phyloP scores from a whole-genome alignment of 2,113 vertebrate species.

The Hydropotes inermis region DNA sequence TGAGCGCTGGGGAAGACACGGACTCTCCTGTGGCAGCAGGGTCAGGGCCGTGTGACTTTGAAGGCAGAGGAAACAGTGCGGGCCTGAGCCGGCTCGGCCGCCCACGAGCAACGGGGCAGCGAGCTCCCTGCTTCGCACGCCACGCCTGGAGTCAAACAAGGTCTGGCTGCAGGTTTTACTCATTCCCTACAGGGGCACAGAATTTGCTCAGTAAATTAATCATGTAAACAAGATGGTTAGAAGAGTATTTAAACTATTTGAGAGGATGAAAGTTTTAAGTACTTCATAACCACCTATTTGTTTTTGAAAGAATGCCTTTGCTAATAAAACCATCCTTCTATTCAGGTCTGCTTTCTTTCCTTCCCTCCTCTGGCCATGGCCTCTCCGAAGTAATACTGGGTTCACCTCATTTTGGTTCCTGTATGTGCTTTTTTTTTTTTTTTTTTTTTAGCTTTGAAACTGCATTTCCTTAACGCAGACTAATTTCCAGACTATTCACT shows the following conservation, averaged over 20 bases:
- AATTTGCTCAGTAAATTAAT: neutral
- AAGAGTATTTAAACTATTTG: neutral
- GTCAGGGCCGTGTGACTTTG: neutral
- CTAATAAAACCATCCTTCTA: neutral
- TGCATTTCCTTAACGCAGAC: neutral
- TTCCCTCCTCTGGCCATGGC: neutral
- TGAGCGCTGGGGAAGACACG: neutral
- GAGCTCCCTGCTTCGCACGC: neutral
- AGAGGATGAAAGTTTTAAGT: conserved; percentile 16
- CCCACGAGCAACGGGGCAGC: fast-evolving
- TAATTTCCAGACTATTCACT: neutral
- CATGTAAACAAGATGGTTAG: neutral
- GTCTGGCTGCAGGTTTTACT: neutral
- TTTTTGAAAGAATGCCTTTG: conserved; percentile 6
- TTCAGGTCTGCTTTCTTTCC: neutral
- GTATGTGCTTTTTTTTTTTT: neutral
- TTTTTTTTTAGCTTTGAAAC: neutral
- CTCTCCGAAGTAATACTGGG: neutral
- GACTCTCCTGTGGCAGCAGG: neutral
- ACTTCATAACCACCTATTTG: neutral
- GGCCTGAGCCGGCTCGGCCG: fast-evolving
- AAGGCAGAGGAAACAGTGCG: neutral
- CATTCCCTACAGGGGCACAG: neutral
- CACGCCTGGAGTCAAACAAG: neutral
- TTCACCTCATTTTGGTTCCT: neutral